phyloP scores from a whole-genome alignment of 2,888 invertebrate genomes.

The Stramonita haemastoma region DNA sequence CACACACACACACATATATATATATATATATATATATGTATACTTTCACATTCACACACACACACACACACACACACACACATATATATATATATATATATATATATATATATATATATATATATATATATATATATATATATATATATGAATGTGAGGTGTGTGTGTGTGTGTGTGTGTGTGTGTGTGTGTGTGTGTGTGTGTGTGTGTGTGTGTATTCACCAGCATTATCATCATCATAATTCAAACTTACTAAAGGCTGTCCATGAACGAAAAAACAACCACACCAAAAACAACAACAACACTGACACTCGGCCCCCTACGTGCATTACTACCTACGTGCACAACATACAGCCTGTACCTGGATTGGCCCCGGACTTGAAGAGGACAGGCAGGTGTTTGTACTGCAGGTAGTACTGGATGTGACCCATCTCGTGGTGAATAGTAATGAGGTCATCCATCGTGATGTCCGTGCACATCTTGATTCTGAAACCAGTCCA shows the following conservation, averaged over 20 bases:
- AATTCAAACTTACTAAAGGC: too few relatives aligned
- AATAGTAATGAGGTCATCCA: constrained; percentile 69
- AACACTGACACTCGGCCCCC: neutral
- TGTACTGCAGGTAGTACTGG: constrained; percentile 48
- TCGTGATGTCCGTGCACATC: constrained; percentile 74
- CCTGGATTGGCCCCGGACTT: neutral
- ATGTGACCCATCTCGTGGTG: constrained; percentile 78
- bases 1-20: neutral
- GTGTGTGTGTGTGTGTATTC: too few relatives aligned
- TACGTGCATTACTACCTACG: neutral
- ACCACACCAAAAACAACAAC: neutral
- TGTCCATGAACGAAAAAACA: neutral
- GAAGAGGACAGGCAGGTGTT: neutral
- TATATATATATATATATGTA: too few relatives aligned
- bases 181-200: too few relatives aligned
- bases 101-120: too few relatives aligned
- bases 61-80: too few relatives aligned
- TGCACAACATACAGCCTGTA: neutral
- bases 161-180: too few relatives aligned
- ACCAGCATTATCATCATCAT: too few relatives aligned
- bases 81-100: too few relatives aligned
- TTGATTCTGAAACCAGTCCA: constrained; percentile 66
- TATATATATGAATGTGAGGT: too few relatives aligned
- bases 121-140: too few relatives aligned
- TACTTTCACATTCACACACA: neutral